Evolutionary conservation across 2,113 vertebrate genomes (phyloP).

Genomic region (Edolisoma coerulescens): DNA sequence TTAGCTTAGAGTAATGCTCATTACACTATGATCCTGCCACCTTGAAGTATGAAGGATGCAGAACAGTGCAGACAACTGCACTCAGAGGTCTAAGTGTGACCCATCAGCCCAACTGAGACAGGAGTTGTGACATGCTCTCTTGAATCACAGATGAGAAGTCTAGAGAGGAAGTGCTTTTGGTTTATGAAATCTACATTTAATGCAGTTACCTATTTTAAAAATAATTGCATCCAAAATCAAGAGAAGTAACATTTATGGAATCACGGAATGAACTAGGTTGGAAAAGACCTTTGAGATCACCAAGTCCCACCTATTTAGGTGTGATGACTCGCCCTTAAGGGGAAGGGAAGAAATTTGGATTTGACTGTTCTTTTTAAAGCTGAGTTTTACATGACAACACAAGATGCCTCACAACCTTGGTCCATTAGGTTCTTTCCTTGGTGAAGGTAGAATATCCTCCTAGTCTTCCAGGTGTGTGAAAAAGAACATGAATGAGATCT

Average conservation of each 20-base stretch:
- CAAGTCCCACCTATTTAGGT: background rate
- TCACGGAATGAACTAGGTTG: background rate
- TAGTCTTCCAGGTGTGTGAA: background rate
- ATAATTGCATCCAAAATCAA: background rate
- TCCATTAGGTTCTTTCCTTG: background rate
- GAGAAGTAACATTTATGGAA: background rate
- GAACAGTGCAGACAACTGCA: background rate
- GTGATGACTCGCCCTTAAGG: background rate
- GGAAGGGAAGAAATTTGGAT: background rate
- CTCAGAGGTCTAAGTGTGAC: background rate
- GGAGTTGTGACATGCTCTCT: background rate
- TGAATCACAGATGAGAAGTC: background rate
- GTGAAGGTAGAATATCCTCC: background rate
- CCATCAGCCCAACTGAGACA: background rate
- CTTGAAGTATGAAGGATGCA: background rate
- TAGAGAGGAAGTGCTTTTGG: background rate
- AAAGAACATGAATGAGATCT: background rate
- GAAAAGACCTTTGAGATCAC: background rate
- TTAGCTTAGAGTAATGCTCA: background rate
- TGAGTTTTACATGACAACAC: background rate
- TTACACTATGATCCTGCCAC: background rate
- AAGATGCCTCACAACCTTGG: background rate
- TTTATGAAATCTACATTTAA: background rate
- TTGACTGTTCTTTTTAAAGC: background rate
- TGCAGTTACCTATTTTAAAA: background rate